Conservation (phyloP, 1,140 invertebrate species). For the Rhizoglyphus robini region DNA sequence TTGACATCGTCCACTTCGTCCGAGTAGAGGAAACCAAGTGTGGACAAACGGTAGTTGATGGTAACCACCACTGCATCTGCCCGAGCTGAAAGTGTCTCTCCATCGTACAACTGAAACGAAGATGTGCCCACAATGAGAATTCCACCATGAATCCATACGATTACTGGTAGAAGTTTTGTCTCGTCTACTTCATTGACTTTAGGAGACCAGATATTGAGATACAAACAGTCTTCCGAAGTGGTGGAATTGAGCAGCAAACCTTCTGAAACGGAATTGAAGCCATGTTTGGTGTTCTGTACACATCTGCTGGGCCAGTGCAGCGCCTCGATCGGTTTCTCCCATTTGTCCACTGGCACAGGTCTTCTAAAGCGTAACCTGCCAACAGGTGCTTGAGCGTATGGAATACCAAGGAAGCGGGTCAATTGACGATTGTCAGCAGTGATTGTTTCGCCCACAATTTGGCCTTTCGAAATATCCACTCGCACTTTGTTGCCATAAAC, state of each 20-base stretch:
- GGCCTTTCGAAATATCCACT: background rate
- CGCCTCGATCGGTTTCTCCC: background rate
- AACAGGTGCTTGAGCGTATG: constrained; percentile 79
- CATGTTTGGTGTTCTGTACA: constrained; percentile 31
- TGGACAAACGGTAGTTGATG: constrained; percentile 38
- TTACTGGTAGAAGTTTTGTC: constrained; percentile 45
- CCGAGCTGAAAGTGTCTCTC: constrained; percentile 64
- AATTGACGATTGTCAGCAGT: background rate
- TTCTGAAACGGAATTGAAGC: background rate
- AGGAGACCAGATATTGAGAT: constrained; percentile 73
- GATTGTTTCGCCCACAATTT: background rate
- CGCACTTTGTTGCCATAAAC: background rate
- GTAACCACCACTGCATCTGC: constrained; percentile 57
- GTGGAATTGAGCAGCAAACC: too few relatives aligned
- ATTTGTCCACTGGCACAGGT: background rate
- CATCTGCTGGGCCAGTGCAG: constrained; percentile 48
- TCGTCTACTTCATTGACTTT: background rate
- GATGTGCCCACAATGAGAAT: constrained; percentile 76
- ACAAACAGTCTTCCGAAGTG: too few relatives aligned
- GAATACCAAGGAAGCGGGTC: constrained; percentile 63
- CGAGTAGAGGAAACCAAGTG: constrained; percentile 19
- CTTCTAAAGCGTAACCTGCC: constrained; percentile 72
- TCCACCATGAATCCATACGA: constrained; percentile 93
- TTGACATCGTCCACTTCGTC: constrained; percentile 12
- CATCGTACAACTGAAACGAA: constrained; percentile 79